Base-by-base conservation (phyloP, 2,888 invertebrate genomes). In the Tholera decimalis region DNA sequence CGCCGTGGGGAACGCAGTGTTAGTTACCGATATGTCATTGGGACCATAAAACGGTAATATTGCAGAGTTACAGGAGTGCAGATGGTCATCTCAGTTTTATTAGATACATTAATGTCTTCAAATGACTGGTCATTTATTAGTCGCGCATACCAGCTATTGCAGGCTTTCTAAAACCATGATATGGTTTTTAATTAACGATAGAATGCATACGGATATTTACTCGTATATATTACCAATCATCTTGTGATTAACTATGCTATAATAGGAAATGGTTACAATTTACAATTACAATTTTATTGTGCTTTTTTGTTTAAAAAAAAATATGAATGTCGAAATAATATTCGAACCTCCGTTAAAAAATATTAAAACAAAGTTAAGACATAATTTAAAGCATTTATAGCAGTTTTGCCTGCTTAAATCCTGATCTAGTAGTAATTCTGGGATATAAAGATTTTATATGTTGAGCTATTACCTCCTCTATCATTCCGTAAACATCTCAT, bases 51-150 rank as follows among this genome's bases (percentile, higher is more conserved):
- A 77, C 73, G 63, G 73, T 79, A 72, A 77, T 74, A 74, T 57
- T 55, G 47, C 18, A 54, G 47, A 69, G 74, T 61, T 68, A 70
- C 63, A 60, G 49, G 39, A 73, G 68, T 64, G 59, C 73, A 79
- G 68, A 78, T 78, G 62, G 75, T 70, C 65, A 78, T 78, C 80
- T 78, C 47, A 11, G 39, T 64, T 84, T 80, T 83, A 84, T 81
- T 77, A 75, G 74, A 68, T 35, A 59, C 62, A 79, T 83, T 79
- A 79, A 78, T 76, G 64, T 80, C 73, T 46, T 70, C 79, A 80
- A 68, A 82, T 73, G 72, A 81, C 66, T 50, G 59, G 70, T 49
- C 54, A 73, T 85, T 77, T 75, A 79, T 73, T 77, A 53, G 72
- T 47, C 46, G 53, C 41, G 59, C 62, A 60, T 68, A 33, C 58